These are phyloP conservation scores for Terrapene triunguis DNA, from an alignment of 2,113 vertebrate species.

Conservation along the genomic window DNA sequence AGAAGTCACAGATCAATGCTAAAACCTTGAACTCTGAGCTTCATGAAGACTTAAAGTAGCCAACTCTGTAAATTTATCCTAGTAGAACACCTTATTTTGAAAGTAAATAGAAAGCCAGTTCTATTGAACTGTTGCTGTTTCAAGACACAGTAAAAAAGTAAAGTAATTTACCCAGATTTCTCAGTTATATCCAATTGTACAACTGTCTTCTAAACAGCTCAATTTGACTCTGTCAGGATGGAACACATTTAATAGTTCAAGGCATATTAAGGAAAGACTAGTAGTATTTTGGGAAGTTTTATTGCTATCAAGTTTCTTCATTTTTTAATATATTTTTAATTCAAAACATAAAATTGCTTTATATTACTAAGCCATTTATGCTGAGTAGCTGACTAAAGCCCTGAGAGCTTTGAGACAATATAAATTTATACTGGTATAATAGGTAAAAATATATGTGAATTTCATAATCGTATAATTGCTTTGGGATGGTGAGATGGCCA, in stretches of 20 bases:
- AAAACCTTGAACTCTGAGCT: background rate
- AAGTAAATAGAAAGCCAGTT: background rate
- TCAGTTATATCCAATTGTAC: background rate
- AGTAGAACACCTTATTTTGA: background rate
- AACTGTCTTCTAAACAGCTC: background rate
- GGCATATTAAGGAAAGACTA: background rate
- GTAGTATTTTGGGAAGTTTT: background rate
- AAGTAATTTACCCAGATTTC: background rate
- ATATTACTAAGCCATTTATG: background rate
- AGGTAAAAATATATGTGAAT: background rate
- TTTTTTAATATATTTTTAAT: background rate
- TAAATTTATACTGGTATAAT: constrained; percentile 8
- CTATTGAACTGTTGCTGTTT: background rate
- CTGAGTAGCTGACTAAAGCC: background rate
- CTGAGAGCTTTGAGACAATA: background rate
- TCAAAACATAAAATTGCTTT: constrained; percentile 6
- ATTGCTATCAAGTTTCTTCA: background rate
- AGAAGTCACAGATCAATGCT: background rate
- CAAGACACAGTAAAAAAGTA: background rate
- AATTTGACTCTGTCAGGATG: background rate
- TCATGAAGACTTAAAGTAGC: background rate
- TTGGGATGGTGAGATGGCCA: background rate
- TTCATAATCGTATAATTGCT: background rate
- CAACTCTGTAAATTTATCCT: background rate
- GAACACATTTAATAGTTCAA: background rate